Evolutionary conservation across 37 sponge, comb jelly and placozoan genomes (phyloP), one percentile per base, ranked within the genome.

Genomic region (Hexactinellida sp.): DNA sequence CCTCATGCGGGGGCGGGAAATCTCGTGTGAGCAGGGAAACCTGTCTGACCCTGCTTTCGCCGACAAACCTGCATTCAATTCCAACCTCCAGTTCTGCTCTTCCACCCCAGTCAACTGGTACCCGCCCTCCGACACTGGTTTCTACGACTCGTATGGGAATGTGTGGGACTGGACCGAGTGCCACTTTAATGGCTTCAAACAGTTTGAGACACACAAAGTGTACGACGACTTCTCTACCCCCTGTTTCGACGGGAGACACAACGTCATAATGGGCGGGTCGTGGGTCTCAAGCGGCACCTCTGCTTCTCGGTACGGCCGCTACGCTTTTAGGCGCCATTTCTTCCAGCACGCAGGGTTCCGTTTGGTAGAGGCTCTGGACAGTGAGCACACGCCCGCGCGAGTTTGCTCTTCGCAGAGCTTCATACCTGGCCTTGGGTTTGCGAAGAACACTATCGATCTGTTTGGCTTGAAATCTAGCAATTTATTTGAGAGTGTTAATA

Each of bases 151-250:
- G 38, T 90, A 86, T 84, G 95, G 95, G 24, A 95, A 95, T 35
- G 95, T 95, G 38, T 95, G 95, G 95, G 92, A 95, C 37, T 95
- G 95, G 94, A 32, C 82, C 0, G 95, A 95, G 55, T 94, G 93
- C 89, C 95, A 95, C 5, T 93, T 93, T 88, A 95, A 95, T 89
- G 95, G 93, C 0, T 87, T 95, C 0, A 92, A 92, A 16, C 94
- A 92, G 5, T 92, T 91, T 54, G 82, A 89, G 38, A 89, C 93
- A 1, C 55, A 38, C 54, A 93, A 90, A 36, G 83, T 95, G 24
- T 95, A 95, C 83, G 90, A 95, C 85, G 95, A 95, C 84, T 95
- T 93, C 84, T 95, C 95, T 30, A 83, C 94, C 10, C 90, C 91
- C n/a, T 91, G 89, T 47, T 95, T 91, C 36, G 95, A 92, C 85